Base-by-base conservation (phyloP, 2,888 invertebrate genomes). In the Drosophila antonietae region DNA sequence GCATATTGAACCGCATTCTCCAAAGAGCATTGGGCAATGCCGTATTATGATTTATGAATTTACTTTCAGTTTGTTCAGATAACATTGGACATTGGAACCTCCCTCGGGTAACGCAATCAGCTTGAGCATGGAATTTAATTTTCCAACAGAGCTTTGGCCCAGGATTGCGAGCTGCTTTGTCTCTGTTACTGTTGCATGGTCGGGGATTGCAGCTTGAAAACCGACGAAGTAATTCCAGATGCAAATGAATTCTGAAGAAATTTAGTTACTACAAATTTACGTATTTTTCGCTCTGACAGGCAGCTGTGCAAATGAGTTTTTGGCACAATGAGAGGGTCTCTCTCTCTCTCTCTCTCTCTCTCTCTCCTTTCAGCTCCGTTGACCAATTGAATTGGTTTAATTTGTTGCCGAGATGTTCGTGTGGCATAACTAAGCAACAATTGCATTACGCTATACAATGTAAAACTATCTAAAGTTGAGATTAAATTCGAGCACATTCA, bases 171-270 rank as follows among this genome's bases (percentile, higher is more conserved):
- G 9, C n/a, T 20, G 51, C 47, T 60, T 63, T 67, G 64, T 76
- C 55, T 58, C 55, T 15, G 67, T 55, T 70, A 64, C 67, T 86
- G 89, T 80, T 90, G 89, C 90, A 83, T 80, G 83, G 86, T 73
- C 89, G 90, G 90, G 78, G 86, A 86, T 65, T 89, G 83, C 83
- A 83, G 58, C 85, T 74, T 64, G 55, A 69, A 75, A 78, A 88
- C 90, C 78, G 67, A 80, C 83, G 52, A 72, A 90, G 87, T 86
- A 90, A 88, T 85, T 90, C 88, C 87, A 86, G 83, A 85, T 85
- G 84, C 89, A 90, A 90, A 85, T 85, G 86, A 80, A 89, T 73
- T 78, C 88, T 83, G 75, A 80, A 86, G 81, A 80, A 90, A 80
- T 89, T 85, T 71, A 73, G 76, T 88, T 72, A 73, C 73, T 56